These are phyloP conservation scores for Mycetomoellerius zeteki DNA, from an alignment of 1,140 invertebrate species.

Conservation along the genomic window DNA sequence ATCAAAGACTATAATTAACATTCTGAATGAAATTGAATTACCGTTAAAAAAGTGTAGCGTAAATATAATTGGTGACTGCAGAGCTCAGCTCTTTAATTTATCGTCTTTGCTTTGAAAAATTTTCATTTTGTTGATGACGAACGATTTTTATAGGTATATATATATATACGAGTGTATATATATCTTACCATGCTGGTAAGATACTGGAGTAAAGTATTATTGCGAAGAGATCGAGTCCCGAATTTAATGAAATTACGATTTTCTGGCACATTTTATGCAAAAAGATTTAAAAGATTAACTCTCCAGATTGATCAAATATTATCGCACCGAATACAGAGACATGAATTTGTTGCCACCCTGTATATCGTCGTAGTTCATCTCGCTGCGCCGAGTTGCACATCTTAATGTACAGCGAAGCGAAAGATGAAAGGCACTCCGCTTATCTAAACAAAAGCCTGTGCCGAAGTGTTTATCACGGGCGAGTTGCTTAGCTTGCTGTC, in stretches of 20 bases:
- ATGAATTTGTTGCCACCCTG: constrained; percentile 20
- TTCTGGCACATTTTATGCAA: neutral
- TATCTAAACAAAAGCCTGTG: constrained; percentile 81
- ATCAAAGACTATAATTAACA: neutral
- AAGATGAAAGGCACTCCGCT: constrained; percentile 75
- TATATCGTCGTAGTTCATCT: constrained; percentile 31
- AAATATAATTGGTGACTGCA: neutral
- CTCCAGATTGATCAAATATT: neutral
- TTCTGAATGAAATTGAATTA: neutral
- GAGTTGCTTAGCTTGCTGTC: constrained; percentile 79
- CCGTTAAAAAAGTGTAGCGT: neutral
- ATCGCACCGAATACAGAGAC: too few species aligned
- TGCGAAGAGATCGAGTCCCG: neutral
- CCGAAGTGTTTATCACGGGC: constrained; percentile 77
- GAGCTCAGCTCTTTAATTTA: neutral
- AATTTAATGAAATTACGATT: neutral
- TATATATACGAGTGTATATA: too few species aligned
- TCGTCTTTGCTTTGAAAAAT: neutral
- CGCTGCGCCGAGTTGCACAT: neutral
- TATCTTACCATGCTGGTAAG: too few species aligned
- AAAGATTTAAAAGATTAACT: neutral
- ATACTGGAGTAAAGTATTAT: neutral
- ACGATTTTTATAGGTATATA: neutral
- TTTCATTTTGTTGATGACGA: neutral
- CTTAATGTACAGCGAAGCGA: constrained; percentile 39